Evolutionary conservation across 2,113 vertebrate species (phyloP), one percentile per base, ranked within the genome.

Genomic region (Erpornis zantholeuca): DNA sequence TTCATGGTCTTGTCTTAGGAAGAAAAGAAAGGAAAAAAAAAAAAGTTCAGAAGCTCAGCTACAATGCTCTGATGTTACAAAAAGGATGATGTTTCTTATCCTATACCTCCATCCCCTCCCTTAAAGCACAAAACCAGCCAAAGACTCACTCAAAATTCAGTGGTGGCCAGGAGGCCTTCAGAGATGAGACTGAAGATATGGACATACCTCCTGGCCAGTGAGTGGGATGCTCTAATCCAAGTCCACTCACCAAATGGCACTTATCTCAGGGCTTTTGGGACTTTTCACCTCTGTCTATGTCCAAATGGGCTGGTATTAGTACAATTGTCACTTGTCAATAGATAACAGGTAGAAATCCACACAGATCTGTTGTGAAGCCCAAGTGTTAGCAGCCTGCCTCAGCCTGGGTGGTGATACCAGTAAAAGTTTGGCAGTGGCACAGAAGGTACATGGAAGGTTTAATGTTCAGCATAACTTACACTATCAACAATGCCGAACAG

Each of bases 151-250:
- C 3, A 3, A 47, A n/a, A 65, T 53, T 59, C 63, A 56, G 7
- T 29, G 20, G n/a, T 60, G 38, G 12, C 18, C 31, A 54, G 0
- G 0, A 50, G 24, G 15, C 36, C 31, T 52, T 75, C 57, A 49
- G 45, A 70, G 54, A 23, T 33, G 27, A 27, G 7, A 24, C 12
- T 45, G 66, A 77, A 83, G 10, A 12, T 19, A 24, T 15, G 63
- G 28, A 23, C 7, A 19, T 12, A 16, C 14, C n/a, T 11, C 22
- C 23, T 56, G 45, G 54, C 24, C 19, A 24, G 36, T 0, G 1
- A 38, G 29, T 14, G 29, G 16, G 28, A 19, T 78, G 24, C 17
- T 78, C 15, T 57, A 76, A 65, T 61, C 59, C 54, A 59, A 69
- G 31, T 22, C 40, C 35, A 36, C 20, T 40, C 0, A 7, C 13